Evolutionary conservation across 2,797 vertebrate genomes (phyloP).

Genomic region (Okamejei kenojei): DNA sequence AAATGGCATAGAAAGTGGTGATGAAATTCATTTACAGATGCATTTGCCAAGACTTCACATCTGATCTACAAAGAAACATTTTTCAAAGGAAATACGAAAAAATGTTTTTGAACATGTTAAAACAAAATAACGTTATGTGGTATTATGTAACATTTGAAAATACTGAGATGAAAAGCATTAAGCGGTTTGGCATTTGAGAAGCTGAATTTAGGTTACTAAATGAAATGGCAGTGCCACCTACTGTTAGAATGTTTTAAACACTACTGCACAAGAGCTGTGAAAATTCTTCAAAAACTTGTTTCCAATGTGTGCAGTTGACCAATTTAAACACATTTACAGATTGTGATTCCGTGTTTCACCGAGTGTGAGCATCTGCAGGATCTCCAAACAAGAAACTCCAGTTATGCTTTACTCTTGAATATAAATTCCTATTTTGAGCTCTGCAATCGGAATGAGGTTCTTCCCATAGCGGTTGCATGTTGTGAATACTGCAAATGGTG

Average conservation of each 20-base stretch:
- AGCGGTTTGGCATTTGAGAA: too few species aligned
- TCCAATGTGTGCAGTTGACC: background rate
- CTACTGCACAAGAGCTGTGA: background rate
- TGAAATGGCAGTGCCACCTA: conserved; percentile 19
- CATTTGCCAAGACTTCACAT: background rate
- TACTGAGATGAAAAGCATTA: background rate
- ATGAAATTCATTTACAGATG: background rate
- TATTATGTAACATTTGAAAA: background rate
- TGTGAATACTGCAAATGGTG: background rate
- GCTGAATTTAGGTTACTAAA: background rate
- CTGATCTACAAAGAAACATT: background rate
- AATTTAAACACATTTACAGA: background rate
- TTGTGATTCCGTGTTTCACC: background rate
- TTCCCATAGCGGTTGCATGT: background rate
- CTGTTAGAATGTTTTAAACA: background rate
- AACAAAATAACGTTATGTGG: background rate
- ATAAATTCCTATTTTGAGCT: background rate
- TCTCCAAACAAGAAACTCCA: background rate
- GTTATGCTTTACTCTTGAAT: background rate
- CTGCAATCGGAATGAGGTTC: background rate
- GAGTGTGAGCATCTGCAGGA: background rate
- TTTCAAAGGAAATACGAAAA: background rate
- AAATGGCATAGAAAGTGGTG: background rate
- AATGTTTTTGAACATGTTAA: background rate
- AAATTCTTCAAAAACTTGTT: background rate